Evolutionary conservation across 2,113 vertebrate species (phyloP).

Genomic region (Eclectus roratus): DNA sequence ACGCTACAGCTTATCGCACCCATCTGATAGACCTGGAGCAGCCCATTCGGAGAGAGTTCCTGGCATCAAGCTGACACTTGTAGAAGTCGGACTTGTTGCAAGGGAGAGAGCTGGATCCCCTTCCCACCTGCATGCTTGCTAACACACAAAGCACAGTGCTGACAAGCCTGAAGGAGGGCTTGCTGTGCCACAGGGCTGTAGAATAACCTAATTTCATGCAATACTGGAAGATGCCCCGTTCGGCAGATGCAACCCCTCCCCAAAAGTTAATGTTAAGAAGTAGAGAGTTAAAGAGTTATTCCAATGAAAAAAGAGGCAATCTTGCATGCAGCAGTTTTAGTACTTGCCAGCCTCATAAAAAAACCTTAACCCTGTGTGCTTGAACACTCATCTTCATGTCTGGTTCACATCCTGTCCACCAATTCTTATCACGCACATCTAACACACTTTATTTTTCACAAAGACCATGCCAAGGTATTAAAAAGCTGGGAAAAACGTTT

Average conservation of each 20-base stretch:
- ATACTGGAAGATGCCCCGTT: not conserved
- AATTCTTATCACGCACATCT: not conserved
- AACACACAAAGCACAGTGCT: not conserved
- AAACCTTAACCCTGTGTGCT: not conserved
- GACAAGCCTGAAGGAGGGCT: not conserved
- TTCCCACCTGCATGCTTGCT: not conserved
- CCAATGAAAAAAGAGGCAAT: not conserved
- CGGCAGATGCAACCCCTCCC: not conserved
- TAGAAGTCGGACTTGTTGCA: not conserved
- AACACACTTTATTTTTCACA: not conserved
- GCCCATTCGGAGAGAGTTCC: not conserved
- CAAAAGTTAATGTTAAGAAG: not conserved
- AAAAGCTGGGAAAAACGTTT: not conserved
- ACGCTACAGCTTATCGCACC: not conserved
- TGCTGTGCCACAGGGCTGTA: not conserved
- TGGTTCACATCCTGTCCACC: constrained; percentile 1
- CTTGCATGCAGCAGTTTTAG: not conserved
- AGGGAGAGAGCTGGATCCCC: not conserved
- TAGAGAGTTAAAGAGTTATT: not conserved
- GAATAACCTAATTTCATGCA: not conserved
- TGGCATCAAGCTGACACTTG: not conserved
- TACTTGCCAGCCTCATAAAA: not conserved
- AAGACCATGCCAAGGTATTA: not conserved
- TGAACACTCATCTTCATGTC: not conserved
- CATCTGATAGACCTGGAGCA: not conserved